Evolutionary conservation across 2,797 vertebrate genomes (phyloP).

Genomic region (Miichthys miiuy): DNA sequence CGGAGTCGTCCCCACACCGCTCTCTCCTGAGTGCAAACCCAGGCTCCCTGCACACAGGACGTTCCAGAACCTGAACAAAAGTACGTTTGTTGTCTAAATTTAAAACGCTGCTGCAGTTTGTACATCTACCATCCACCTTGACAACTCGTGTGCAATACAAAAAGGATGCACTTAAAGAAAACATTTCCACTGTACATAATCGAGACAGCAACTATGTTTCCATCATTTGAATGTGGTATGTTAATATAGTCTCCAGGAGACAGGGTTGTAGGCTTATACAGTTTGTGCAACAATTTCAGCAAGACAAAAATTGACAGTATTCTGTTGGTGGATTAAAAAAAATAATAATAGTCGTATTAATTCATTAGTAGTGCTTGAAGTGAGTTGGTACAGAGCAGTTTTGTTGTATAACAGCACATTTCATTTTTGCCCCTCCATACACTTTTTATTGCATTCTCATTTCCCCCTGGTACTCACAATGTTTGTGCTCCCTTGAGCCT

Average conservation of each 20-base stretch:
- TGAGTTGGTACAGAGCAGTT: neutral
- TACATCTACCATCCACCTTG: neutral
- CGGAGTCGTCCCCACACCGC: no score
- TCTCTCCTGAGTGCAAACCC: no score
- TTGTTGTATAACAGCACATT: conserved; percentile 10
- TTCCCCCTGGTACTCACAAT: conserved; percentile 12
- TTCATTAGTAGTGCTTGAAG: neutral
- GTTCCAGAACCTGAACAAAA: neutral
- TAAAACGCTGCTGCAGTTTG: neutral
- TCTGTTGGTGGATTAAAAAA: neutral
- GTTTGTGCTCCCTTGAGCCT: conserved; percentile 40
- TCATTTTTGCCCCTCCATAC: neutral
- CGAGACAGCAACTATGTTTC: neutral
- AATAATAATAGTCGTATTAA: neutral
- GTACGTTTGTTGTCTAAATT: neutral
- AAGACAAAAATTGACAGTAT: neutral
- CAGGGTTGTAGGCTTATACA: neutral
- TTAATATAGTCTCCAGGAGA: neutral
- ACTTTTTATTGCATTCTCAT: conserved; percentile 20
- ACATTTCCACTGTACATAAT: neutral
- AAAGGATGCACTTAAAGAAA: neutral
- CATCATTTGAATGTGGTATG: neutral
- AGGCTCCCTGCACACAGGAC: no score
- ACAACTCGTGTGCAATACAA: neutral
- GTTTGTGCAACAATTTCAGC: neutral